Percentiles rank a stretch among this genome's conserved stretches.
Evolutionary conservation across 2,888 invertebrate genomes (phyloP).

Genomic region (Dryobota labecula): DNA sequence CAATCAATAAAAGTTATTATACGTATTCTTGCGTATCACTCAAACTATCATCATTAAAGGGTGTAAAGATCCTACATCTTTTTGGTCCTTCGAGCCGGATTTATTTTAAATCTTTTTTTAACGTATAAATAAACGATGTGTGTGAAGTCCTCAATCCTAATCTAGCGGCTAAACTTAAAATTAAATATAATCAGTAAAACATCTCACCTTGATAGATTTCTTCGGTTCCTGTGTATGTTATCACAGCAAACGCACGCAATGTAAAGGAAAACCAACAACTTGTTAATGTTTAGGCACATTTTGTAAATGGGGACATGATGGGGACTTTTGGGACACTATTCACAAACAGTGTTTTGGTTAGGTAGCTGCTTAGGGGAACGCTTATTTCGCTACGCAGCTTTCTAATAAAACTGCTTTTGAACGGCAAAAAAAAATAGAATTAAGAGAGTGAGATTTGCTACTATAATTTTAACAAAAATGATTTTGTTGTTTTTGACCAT

Average conservation of each 20-base stretch:
- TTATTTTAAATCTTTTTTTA: background rate
- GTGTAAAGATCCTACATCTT: too few relatives aligned
- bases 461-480: background rate
- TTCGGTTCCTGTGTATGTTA: slow-evolving; percentile 83
- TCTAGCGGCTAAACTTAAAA: background rate
- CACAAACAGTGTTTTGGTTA: slow-evolving; percentile 33
- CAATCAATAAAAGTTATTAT: too few relatives aligned
- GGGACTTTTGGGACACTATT: slow-evolving; percentile 34
- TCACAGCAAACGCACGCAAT: slow-evolving; percentile 79
- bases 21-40: too few relatives aligned
- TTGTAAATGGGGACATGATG: background rate
- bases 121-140: background rate
- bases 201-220: slow-evolving; percentile 87
- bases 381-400: background rate
- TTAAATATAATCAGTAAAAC: slow-evolving; percentile 13
- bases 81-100: too few relatives aligned
- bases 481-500: slow-evolving; percentile 18
- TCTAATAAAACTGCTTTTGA: background rate
- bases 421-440: background rate
- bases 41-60: too few relatives aligned
- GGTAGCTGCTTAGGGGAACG: slow-evolving; percentile 14
- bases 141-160: background rate
- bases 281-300: slow-evolving; percentile 59
- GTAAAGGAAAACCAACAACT: slow-evolving; percentile 74
- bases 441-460: background rate